A percentile compares a stretch with the other conserved stretches of the same genome.
Evolutionary conservation across 2,888 invertebrate species (phyloP).

Genomic region (Zhengitettix transpicula): DNA sequence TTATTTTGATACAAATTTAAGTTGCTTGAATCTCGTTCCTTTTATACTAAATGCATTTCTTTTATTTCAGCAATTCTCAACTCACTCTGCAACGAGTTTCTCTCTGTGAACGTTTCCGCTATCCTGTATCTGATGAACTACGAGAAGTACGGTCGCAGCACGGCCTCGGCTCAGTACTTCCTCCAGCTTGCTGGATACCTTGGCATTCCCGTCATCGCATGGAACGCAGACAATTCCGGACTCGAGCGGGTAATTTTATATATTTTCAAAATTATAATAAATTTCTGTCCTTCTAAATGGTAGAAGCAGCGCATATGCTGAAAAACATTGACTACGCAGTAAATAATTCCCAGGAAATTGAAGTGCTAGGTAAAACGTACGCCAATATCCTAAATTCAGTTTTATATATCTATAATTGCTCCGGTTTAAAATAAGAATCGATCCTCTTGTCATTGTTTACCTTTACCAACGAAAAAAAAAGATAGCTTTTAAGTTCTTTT

Average conservation of each 20-base stretch:
- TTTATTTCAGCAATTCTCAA: conserved; percentile 60
- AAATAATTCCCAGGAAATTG: no score
- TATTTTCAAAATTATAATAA: background rate
- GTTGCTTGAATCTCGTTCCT: background rate
- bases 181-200: conserved; percentile 84
- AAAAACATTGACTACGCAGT: no score
- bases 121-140: conserved; percentile 91
- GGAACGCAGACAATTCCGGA: conserved; percentile 96
- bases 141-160: conserved; percentile 83
- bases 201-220: conserved; percentile 90
- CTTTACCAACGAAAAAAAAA: no score
- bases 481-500: no score
- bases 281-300: no score
- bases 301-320: no score
- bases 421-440: no score
- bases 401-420: no score
- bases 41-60: background rate
- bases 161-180: conserved; percentile 87
- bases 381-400: no score
- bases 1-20: background rate
- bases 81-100: conserved; percentile 76
- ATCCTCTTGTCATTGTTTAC: no score
- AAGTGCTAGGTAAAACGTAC: no score
- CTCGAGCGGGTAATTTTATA: conserved; percentile 34
- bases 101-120: conserved; percentile 76